Evolutionary conservation across 2,888 invertebrate genomes (phyloP).

Genomic region (Pantelozetes paolii): DNA sequence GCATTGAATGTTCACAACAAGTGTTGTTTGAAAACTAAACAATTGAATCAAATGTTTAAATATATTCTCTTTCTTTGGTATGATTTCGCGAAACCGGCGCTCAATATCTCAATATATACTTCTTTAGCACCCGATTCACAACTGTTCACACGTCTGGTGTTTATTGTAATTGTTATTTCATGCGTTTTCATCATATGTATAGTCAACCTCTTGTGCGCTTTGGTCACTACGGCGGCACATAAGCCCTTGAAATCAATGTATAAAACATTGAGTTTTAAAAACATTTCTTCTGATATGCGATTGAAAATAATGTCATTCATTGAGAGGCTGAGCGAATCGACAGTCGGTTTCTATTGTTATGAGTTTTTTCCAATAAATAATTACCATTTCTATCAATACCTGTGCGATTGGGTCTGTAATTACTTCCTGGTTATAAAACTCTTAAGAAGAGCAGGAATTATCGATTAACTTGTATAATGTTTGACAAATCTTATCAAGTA

Average conservation of each 20-base stretch:
- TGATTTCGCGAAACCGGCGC: neutral
- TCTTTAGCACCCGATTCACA: neutral
- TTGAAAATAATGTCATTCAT: neutral
- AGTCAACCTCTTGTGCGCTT: neutral
- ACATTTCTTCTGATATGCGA: neutral
- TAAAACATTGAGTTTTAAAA: neutral
- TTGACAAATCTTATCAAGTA: too few relatives aligned
- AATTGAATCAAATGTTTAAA: conserved; percentile 8
- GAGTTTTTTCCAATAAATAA: neutral
- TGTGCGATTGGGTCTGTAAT: neutral
- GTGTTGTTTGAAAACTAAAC: neutral
- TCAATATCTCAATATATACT: neutral
- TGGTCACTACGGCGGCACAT: neutral
- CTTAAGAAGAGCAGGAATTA: too few relatives aligned
- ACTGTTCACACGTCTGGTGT: neutral
- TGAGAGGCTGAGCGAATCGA: neutral
- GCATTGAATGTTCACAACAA: neutral
- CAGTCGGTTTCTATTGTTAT: neutral
- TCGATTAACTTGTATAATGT: too few relatives aligned
- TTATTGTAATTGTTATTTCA: neutral
- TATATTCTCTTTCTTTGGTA: neutral
- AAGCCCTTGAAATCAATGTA: neutral
- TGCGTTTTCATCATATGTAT: neutral
- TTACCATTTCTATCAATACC: neutral
- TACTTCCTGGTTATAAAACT: too few relatives aligned